These are phyloP conservation scores for Motacilla tschutschensis DNA, from an alignment of 2,113 vertebrate genomes.

Conservation along the genomic window DNA sequence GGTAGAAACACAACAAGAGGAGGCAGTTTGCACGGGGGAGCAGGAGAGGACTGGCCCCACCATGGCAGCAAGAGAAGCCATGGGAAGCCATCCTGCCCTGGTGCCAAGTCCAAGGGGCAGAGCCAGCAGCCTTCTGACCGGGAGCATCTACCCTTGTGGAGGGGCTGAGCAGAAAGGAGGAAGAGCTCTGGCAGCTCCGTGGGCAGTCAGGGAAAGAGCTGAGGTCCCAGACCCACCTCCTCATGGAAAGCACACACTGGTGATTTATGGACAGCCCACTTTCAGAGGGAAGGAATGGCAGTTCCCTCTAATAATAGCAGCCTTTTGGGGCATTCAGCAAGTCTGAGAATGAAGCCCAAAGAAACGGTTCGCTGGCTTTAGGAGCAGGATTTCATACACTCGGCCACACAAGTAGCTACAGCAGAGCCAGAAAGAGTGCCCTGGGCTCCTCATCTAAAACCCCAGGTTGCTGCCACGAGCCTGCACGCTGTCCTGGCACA, in stretches of 20 bases:
- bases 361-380: neutral
- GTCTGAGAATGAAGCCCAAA: neutral
- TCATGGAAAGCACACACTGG: neutral
- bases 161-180: neutral
- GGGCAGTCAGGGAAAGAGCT: neutral
- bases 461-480: neutral
- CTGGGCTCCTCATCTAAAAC: neutral
- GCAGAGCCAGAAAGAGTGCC: neutral
- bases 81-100: neutral
- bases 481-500: rapidly evolving
- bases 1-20: neutral
- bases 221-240: neutral
- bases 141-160: neutral
- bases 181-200: neutral
- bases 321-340: constrained; percentile 23
- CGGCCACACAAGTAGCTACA: neutral
- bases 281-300: neutral
- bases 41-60: neutral
- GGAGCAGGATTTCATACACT: neutral
- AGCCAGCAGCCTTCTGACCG: rapidly evolving
- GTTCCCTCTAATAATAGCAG: constrained; percentile 2
- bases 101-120: neutral
- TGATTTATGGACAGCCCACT: constrained; percentile 13
- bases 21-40: neutral
- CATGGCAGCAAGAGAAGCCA: neutral